These are phyloP conservation scores for Brachionus sp. DNA, from an alignment of 1,140 invertebrate species.

Conservation along the genomic window DNA sequence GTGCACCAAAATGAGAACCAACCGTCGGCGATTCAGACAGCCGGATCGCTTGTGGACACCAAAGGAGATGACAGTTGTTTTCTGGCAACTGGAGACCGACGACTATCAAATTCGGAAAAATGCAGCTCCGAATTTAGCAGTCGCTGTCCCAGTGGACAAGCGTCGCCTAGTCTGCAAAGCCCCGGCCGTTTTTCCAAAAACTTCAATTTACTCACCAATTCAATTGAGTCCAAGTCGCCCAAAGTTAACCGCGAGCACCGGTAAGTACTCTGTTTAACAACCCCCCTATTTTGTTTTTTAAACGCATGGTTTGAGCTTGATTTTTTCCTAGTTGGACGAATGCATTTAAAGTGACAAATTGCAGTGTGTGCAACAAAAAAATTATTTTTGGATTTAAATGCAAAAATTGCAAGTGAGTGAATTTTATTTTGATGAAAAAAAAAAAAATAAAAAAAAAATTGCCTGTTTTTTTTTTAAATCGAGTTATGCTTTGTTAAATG, in stretches of 20 bases:
- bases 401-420: conserved; percentile 42
- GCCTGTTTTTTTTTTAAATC: background rate
- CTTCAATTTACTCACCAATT: background rate
- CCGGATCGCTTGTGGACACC: background rate
- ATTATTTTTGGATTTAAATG: conserved; percentile 38
- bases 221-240: background rate
- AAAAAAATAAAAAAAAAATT: no score
- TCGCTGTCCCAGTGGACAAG: conserved; percentile 18
- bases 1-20: background rate
- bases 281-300: background rate
- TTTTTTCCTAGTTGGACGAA: conserved; percentile 6
- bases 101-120: background rate
- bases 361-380: conserved; percentile 32
- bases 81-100: background rate
- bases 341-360: conserved; percentile 41
- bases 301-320: conserved; percentile 14
- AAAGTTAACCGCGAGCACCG: background rate
- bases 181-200: background rate
- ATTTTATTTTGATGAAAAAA: no score
- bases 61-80: background rate
- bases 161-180: background rate
- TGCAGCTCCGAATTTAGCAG: background rate
- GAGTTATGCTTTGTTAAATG: conserved; percentile 7
- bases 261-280: background rate
- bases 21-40: background rate